Evolutionary conservation across 2,888 invertebrate species (phyloP), one percentile per base, ranked within the genome.

Genomic region (Cataglyphis altisquamis): DNA sequence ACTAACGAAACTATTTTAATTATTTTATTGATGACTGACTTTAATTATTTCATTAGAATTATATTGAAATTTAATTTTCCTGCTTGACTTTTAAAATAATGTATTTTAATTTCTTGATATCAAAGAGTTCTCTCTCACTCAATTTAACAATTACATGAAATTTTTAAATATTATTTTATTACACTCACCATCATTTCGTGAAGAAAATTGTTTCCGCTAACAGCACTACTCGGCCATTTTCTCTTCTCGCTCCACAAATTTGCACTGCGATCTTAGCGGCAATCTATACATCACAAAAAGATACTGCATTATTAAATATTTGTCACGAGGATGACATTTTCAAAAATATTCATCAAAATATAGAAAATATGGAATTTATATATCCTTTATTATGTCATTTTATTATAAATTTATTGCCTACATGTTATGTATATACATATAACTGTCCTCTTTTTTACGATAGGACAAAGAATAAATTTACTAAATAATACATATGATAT

Each of bases 1-100:
- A 70, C 21, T 36, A 70, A 68, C 1, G 9, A 55, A 70, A 72
- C 48, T 52, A 72, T 72, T 39, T 39, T 39, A 57, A 72, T 72
- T 57, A 57, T 57, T 52, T 52, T 52, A 52, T 52, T 52, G n/a
- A 52, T 52, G 18, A 52, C 48, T 48, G 18, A 48, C n/a, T 6
- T 52, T 52, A 52, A 52, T 52, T 52, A 52, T 52, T 8, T 52
- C 36, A 57, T 9, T n/a, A 41, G 12, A 39, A 41, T 25, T 41
- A 29, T 60, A 60, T 60, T 15, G 41, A 60, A 70, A 70, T 70
- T 70, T 70, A 52, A 70, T 73, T 45, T 29, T 60, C 15, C 12
- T 36, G 29, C n/a, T n/a, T 25, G n/a, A 41, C 9, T 70, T 41
- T 25, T 60, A 18, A 12, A 41, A 29, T 10, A 18, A 39, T 21